Conservation (phyloP, 2,888 invertebrate genomes). For the Frankliniella intonsa region DNA sequence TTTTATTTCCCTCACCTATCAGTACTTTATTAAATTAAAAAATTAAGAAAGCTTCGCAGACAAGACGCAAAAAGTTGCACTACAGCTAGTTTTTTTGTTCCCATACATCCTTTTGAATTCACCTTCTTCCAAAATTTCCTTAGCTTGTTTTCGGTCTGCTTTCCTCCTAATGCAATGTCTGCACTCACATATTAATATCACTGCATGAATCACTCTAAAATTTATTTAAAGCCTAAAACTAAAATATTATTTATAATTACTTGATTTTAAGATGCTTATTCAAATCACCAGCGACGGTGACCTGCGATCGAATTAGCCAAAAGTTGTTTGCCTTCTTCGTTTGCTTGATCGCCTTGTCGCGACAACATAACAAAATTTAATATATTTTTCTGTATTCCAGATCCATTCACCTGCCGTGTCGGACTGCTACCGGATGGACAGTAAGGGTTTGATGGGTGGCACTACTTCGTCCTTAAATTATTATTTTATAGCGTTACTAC, state of each 20-base stretch:
- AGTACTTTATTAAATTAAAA: background rate
- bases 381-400: background rate
- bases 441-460: background rate
- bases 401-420: conserved; percentile 24
- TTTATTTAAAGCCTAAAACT: background rate
- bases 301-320: background rate
- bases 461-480: conserved; percentile 13
- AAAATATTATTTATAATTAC: background rate
- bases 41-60: background rate
- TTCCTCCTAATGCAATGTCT: conserved; percentile 5
- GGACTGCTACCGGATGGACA: conserved; percentile 20
- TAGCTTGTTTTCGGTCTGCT: background rate
- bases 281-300: background rate
- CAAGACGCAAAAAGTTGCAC: background rate
- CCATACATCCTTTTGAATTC: no score
- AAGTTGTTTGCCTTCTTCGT: no score
- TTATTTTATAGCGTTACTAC: conserved; percentile 7
- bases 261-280: background rate
- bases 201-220: conserved; percentile 15
- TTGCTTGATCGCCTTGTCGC: no score
- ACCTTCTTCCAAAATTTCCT: background rate
- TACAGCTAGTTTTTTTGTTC: no score
- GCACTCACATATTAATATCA: conserved; percentile 23
- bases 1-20: conserved; percentile 1
- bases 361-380: no score